Conservation (phyloP, 2,888 invertebrate genomes). For the Protophormia terraenovae region DNA sequence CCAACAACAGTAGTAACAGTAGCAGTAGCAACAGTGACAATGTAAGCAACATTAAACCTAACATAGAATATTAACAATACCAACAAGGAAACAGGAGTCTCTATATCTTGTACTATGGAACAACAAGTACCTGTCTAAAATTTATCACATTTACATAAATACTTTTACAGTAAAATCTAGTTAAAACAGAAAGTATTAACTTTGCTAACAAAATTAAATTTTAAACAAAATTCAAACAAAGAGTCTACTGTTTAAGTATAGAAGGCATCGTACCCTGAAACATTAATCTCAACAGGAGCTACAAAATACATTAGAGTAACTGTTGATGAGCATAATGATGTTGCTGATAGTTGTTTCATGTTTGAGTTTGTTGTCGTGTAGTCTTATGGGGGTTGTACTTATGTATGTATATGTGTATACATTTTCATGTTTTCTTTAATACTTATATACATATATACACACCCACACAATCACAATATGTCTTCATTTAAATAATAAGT, state of each 20-base stretch:
- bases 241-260: background rate
- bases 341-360: conserved; percentile 24
- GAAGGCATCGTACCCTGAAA: background rate
- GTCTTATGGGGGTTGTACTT: conserved; percentile 3
- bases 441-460: background rate
- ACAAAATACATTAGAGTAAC: conserved; percentile 25
- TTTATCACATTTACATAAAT: conserved; percentile 9
- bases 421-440: background rate
- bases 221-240: background rate
- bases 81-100: background rate
- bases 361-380: conserved; percentile 6
- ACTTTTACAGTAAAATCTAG: background rate
- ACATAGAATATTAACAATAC: background rate
- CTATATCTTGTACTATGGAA: background rate
- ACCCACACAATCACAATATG: conserved; percentile 15
- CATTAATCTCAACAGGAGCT: conserved; percentile 28
- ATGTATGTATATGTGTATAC: background rate
- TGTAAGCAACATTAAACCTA: background rate
- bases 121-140: background rate
- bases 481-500: conserved; percentile 54
- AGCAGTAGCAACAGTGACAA: background rate
- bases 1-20: background rate
- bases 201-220: background rate
- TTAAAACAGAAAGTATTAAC: background rate
- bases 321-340: conserved; percentile 37